Conservation (phyloP, 2,888 invertebrate species). For the Globia sparganii region DNA sequence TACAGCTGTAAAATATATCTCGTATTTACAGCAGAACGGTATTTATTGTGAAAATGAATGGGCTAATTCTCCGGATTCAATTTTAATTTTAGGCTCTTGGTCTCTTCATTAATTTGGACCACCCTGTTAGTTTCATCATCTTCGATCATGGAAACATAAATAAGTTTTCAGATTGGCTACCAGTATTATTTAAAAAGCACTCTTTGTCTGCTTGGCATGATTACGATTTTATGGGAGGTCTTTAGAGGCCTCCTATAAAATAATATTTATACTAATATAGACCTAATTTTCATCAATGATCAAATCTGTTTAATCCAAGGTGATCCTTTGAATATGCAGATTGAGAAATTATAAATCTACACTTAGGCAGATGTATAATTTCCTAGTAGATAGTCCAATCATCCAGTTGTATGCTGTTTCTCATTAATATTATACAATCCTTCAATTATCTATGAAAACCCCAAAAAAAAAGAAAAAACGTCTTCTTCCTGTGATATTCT, state of each 20-base stretch:
- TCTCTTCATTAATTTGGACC: slow-evolving; percentile 20
- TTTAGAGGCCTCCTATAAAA: too few relatives aligned
- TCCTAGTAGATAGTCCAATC: neutral
- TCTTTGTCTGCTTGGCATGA: neutral
- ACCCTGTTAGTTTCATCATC: slow-evolving; percentile 5
- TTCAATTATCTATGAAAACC: neutral
- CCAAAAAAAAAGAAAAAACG: neutral
- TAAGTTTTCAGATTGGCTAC: neutral
- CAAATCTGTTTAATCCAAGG: neutral
- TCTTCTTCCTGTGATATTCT: neutral
- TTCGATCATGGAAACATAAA: neutral
- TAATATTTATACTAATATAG: too few relatives aligned
- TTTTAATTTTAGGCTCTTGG: slow-evolving; percentile 11
- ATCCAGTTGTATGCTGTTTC: neutral
- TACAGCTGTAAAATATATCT: slow-evolving; percentile 28
- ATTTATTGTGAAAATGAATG: slow-evolving; percentile 31
- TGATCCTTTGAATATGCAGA: neutral
- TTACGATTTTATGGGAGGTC: neutral
- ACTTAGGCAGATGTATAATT: neutral
- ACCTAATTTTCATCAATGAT: neutral
- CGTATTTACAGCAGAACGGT: neutral
- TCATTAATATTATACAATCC: too few relatives aligned
- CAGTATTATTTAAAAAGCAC: neutral
- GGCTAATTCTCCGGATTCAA: slow-evolving; percentile 1
- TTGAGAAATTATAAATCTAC: neutral